Evolutionary conservation across 35 echinoderm and acorn worm genomes (phyloP).

Genomic region (Apostichopus parvimensis): DNA sequence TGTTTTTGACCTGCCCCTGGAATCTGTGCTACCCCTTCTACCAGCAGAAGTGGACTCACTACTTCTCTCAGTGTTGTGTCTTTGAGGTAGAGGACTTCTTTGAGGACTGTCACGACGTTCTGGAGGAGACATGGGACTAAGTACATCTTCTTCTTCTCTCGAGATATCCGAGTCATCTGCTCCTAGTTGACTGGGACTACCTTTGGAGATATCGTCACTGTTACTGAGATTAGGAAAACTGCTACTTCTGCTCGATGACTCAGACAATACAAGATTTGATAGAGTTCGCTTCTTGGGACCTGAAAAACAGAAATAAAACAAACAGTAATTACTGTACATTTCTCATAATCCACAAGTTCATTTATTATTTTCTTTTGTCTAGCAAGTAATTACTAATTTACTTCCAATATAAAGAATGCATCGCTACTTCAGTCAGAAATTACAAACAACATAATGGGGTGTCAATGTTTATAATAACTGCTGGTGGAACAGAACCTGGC

Average conservation of each 20-base stretch:
- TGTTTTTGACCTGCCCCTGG: slow-evolving; percentile 1
- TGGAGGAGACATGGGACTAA: slow-evolving; percentile 19
- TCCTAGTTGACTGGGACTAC: not conserved
- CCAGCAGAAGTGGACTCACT: not conserved
- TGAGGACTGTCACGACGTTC: slow-evolving; percentile 23
- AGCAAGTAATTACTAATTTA: no score
- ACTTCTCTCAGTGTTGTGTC: slow-evolving; percentile 8
- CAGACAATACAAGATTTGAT: not conserved
- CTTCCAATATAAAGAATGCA: no score
- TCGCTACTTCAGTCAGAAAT: no score
- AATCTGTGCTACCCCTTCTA: slow-evolving; percentile 1
- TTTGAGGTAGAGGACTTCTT: slow-evolving; percentile 35
- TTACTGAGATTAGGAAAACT: slow-evolving; percentile 78
- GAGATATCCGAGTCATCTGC: slow-evolving; percentile 21
- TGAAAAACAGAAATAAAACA: not conserved
- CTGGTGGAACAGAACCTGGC: no score
- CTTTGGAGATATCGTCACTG: not conserved
- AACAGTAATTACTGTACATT: no score
- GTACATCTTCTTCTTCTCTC: not conserved
- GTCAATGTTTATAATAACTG: no score
- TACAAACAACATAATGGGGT: no score
- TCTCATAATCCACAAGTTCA: no score
- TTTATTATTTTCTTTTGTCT: no score
- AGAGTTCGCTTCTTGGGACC: slow-evolving; percentile 62
- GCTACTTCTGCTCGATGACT: slow-evolving; percentile 56